Conservation (phyloP, 2,113 vertebrate genomes). For the Tylochromis polylepis region DNA sequence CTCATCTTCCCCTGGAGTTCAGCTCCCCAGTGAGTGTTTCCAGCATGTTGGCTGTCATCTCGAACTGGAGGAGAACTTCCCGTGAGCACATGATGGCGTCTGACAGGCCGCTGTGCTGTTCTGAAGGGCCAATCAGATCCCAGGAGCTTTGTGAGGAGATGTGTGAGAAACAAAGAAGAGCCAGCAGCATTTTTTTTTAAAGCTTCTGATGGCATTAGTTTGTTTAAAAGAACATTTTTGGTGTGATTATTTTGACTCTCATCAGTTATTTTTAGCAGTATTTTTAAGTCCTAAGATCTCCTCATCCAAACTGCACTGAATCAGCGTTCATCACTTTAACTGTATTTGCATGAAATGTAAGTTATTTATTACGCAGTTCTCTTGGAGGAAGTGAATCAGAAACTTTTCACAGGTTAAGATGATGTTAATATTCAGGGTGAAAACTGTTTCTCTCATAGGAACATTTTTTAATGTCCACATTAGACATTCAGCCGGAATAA, state of each 20-base stretch:
- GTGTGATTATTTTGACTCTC: background rate
- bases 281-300: background rate
- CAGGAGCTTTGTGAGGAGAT: background rate
- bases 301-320: background rate
- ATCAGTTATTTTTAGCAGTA: background rate
- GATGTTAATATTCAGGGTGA: background rate
- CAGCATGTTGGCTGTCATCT: background rate
- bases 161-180: background rate
- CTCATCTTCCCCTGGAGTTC: background rate
- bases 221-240: background rate
- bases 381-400: background rate
- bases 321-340: background rate
- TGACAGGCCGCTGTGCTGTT: background rate
- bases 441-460: background rate
- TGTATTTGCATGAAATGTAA: background rate
- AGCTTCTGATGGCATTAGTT: background rate
- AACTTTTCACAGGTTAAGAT: background rate
- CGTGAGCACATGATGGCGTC: background rate
- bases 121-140: background rate
- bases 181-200: background rate
- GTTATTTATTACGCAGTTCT: background rate
- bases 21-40: background rate
- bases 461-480: background rate
- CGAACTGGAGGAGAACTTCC: background rate
- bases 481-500: fast-evolving